Evolutionary conservation across 2,888 invertebrate species (phyloP).

Genomic region (Acanthosepion pharaonis): DNA sequence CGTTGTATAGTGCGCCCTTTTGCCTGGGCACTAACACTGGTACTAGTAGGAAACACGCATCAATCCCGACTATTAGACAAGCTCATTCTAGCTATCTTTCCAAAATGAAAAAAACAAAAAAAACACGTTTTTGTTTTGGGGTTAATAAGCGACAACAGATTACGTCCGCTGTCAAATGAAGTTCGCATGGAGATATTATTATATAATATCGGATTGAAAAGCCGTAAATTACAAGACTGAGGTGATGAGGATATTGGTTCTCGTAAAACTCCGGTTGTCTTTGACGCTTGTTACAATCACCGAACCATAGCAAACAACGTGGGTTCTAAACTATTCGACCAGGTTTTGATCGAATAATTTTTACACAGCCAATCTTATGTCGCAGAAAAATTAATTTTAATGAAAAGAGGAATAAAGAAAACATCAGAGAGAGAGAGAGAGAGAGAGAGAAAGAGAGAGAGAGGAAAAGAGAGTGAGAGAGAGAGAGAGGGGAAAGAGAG

Average conservation of each 20-base stretch:
- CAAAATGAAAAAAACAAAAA: neutral
- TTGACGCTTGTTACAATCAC: neutral
- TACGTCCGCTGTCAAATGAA: too few species aligned
- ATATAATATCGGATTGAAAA: too few species aligned
- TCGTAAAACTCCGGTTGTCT: neutral
- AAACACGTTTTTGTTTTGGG: neutral
- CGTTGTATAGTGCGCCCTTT: too few species aligned
- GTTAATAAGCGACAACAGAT: too few species aligned
- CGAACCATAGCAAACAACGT: neutral
- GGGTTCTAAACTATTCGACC: neutral
- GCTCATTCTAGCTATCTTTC: neutral
- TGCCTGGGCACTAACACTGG: neutral
- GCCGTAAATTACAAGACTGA: neutral
- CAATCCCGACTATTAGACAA: neutral
- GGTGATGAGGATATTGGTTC: neutral
- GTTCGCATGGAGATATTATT: neutral
- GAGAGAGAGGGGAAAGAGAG: too few species aligned
- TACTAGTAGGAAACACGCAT: neutral
- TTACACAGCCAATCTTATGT: slow-evolving; percentile 9
- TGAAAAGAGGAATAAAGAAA: neutral
- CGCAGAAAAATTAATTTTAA: neutral
- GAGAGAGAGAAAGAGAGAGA: too few species aligned
- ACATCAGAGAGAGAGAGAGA: neutral
- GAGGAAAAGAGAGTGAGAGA: too few species aligned
- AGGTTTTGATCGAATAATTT: neutral